These are phyloP conservation scores for Callopanchax toddi DNA, from an alignment of 2,113 vertebrate genomes.

Conservation along the genomic window DNA sequence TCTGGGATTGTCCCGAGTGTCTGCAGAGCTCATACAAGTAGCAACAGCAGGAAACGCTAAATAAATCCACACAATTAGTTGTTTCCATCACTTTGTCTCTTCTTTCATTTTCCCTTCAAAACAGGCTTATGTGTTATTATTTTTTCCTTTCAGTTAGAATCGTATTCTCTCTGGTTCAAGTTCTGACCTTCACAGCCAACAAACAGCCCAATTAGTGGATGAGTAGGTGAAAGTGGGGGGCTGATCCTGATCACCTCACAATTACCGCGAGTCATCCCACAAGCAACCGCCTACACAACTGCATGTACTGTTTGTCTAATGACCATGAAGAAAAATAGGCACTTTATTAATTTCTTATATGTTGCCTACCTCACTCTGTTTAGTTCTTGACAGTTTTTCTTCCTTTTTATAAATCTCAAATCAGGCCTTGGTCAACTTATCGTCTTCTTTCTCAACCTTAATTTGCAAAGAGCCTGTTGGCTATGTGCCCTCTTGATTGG, in stretches of 20 bases:
- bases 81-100: slow-evolving; percentile 12
- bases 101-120: not conserved
- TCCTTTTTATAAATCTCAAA: slow-evolving; percentile 34
- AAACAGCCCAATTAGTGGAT: slow-evolving; percentile 69
- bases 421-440: slow-evolving; percentile 10
- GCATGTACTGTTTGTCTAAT: slow-evolving; percentile 38
- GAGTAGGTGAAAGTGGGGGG: slow-evolving; percentile 43
- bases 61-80: slow-evolving; percentile 52
- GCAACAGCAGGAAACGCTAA: slow-evolving; percentile 15
- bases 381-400: slow-evolving; percentile 24
- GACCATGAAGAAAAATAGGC: slow-evolving; percentile 20
- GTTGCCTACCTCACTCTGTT: not conserved
- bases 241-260: slow-evolving; percentile 49
- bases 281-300: slow-evolving; percentile 49
- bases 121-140: slow-evolving; percentile 18
- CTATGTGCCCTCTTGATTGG: not conserved
- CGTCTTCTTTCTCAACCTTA: not conserved
- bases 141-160: slow-evolving; percentile 14
- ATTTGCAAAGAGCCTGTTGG: slow-evolving; percentile 20
- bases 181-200: slow-evolving; percentile 52
- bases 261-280: slow-evolving; percentile 56
- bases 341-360: slow-evolving; percentile 2
- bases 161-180: slow-evolving; percentile 38
- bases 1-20: slow-evolving; percentile 39
- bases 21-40: slow-evolving; percentile 26